A percentile compares a stretch with the other conserved stretches of the same genome.
Conservation (phyloP, 1,140 invertebrate genomes). For the Trichoplusia ni region DNA sequence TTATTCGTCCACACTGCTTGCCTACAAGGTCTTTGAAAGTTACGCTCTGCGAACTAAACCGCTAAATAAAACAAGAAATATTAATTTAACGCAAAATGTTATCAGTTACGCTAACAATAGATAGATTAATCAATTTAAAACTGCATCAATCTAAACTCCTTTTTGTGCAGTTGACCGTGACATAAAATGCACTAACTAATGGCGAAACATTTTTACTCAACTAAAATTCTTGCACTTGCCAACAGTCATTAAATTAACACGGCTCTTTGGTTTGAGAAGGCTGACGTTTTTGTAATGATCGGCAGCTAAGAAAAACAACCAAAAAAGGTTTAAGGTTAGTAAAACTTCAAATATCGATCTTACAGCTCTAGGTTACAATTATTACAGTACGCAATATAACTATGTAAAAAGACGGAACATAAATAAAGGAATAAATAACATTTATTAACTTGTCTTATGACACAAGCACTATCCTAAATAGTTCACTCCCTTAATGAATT, state of each 20-base stretch:
- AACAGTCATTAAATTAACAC: neutral
- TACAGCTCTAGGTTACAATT: too few relatives aligned
- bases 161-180: conserved; percentile 8
- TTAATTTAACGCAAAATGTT: neutral
- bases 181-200: conserved; percentile 23
- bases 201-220: conserved; percentile 4
- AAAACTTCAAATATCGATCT: too few relatives aligned
- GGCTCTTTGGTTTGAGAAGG: neutral
- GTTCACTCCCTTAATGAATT: too few relatives aligned
- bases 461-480: too few relatives aligned
- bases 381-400: too few relatives aligned
- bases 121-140: conserved; percentile 19
- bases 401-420: too few relatives aligned
- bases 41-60: neutral
- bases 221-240: neutral
- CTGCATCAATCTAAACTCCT: conserved; percentile 14
- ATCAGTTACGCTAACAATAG: neutral
- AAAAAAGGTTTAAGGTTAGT: too few relatives aligned
- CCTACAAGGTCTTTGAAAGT: too few relatives aligned
- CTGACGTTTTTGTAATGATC: too few relatives aligned
- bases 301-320: too few relatives aligned
- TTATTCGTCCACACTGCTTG: neutral
- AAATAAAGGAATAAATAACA: too few relatives aligned
- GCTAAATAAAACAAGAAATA: neutral
- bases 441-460: too few relatives aligned